Conservation (phyloP, 2,797 vertebrate species). For the Rhinatrema bivittatum region DNA sequence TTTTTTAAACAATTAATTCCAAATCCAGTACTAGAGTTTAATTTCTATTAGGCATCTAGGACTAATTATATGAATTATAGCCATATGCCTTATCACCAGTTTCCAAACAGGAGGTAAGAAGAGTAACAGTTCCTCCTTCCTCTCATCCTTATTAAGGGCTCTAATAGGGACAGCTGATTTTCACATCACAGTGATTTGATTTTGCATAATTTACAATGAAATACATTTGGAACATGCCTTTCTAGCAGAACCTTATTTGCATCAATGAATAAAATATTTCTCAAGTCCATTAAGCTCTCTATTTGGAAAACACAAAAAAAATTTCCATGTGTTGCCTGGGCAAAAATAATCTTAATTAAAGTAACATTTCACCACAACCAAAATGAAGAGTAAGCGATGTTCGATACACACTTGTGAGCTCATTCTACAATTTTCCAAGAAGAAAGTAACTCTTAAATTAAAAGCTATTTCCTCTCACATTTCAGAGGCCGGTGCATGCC, state of each 20-base stretch:
- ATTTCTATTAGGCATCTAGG: slow-evolving; percentile 15
- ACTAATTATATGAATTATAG: slow-evolving; percentile 30
- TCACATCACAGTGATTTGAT: not conserved
- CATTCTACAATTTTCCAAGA: too few relatives aligned
- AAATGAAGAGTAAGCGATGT: too few relatives aligned
- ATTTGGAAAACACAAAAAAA: not conserved
- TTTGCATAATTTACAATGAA: slow-evolving; percentile 1
- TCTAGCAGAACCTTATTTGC: slow-evolving; percentile 3
- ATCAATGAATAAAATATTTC: slow-evolving; percentile 2
- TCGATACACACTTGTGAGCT: too few relatives aligned
- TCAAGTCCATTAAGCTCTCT: slow-evolving; percentile 4
- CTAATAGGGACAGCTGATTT: slow-evolving; percentile 22
- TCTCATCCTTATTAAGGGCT: slow-evolving; percentile 13
- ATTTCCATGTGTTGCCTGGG: too few relatives aligned
- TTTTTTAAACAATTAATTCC: too few relatives aligned
- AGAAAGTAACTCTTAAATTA: too few relatives aligned
- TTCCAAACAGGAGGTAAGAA: slow-evolving; percentile 12
- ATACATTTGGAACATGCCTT: slow-evolving; percentile 15
- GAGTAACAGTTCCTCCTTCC: slow-evolving; percentile 1
- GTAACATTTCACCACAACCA: too few relatives aligned
- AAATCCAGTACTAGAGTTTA: too few relatives aligned
- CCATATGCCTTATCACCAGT: slow-evolving; percentile 13
- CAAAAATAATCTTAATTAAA: too few relatives aligned
- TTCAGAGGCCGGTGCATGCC: too few relatives aligned
- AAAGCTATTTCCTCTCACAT: too few relatives aligned